Percentiles rank a stretch among this genome's conserved stretches.
Conservation (phyloP, 2,797 vertebrate genomes). For the Sorex maritimensis region DNA sequence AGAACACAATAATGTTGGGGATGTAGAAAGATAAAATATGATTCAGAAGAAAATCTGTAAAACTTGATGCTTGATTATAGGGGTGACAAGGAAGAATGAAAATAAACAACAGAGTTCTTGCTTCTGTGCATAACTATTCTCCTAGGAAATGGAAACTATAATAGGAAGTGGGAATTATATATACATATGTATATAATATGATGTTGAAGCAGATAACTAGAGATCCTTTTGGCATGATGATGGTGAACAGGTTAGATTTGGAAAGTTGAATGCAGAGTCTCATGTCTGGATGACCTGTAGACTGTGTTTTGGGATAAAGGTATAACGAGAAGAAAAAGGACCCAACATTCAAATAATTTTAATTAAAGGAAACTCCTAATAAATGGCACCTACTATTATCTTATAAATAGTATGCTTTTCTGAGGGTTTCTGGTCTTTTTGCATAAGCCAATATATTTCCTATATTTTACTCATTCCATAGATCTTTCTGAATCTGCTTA, state of each 20-base stretch:
- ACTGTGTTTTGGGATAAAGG: not conserved
- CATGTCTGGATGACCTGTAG: not conserved
- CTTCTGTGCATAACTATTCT: not conserved
- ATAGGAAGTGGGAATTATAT: not conserved
- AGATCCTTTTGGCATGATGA: not conserved
- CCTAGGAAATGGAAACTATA: not conserved
- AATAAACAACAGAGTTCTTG: not conserved
- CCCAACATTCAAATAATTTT: not conserved
- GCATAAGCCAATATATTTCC: not conserved
- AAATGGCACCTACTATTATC: not conserved
- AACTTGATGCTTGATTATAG: not conserved
- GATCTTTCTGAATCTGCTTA: constrained; percentile 19
- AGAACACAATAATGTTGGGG: not conserved
- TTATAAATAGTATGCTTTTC: not conserved
- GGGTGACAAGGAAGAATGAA: not conserved
- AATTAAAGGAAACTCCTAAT: not conserved
- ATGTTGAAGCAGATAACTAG: too few species aligned
- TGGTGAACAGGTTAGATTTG: not conserved
- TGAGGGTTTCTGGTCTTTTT: not conserved
- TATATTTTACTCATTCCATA: not conserved
- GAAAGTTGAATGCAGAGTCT: too few species aligned
- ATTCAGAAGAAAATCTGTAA: not conserved
- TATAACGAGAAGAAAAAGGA: not conserved
- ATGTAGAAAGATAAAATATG: not conserved
- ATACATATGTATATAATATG: not conserved